A percentile compares a stretch with the other conserved stretches of the same genome.
These are phyloP conservation scores for Podarcis cretensis DNA, from an alignment of 2,113 vertebrate species.

Conservation along the genomic window DNA sequence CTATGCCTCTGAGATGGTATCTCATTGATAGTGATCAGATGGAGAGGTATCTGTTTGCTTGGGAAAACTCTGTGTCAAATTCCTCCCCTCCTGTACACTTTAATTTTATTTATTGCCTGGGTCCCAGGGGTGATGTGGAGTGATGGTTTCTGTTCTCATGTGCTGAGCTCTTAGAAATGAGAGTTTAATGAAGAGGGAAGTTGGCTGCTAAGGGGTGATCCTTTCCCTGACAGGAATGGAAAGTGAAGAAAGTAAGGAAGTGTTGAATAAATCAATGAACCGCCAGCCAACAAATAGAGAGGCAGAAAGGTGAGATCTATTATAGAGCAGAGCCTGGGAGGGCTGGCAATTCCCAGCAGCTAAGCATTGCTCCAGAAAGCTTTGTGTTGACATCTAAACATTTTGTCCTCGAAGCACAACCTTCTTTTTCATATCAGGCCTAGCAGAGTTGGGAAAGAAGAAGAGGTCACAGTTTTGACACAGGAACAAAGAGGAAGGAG, in stretches of 20 bases:
- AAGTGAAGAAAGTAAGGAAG: constrained; percentile 24
- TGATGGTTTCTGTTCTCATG: constrained; percentile 35
- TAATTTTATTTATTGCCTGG: constrained; percentile 23
- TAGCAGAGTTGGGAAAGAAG: background rate
- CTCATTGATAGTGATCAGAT: constrained; percentile 4
- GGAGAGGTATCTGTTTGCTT: background rate
- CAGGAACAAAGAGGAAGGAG: rapidly evolving
- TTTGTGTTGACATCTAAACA: background rate
- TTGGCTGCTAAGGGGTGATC: background rate
- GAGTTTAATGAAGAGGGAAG: constrained; percentile 42
- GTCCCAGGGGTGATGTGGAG: background rate
- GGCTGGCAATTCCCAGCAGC: background rate
- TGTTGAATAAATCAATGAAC: background rate
- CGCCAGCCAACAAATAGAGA: background rate
- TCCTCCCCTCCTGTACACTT: constrained; percentile 18
- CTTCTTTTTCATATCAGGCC: background rate
- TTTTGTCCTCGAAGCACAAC: background rate
- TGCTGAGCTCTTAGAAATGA: background rate
- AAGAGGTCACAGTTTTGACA: background rate
- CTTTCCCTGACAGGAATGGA: constrained; percentile 7
- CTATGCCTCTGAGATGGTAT: background rate
- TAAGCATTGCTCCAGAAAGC: background rate
- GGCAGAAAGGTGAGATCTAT: background rate
- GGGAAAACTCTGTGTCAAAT: constrained; percentile 16
- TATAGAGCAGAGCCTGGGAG: background rate